phyloP scores from a whole-genome alignment of 2,113 vertebrate genomes.

The Pyrgilauda ruficollis region DNA sequence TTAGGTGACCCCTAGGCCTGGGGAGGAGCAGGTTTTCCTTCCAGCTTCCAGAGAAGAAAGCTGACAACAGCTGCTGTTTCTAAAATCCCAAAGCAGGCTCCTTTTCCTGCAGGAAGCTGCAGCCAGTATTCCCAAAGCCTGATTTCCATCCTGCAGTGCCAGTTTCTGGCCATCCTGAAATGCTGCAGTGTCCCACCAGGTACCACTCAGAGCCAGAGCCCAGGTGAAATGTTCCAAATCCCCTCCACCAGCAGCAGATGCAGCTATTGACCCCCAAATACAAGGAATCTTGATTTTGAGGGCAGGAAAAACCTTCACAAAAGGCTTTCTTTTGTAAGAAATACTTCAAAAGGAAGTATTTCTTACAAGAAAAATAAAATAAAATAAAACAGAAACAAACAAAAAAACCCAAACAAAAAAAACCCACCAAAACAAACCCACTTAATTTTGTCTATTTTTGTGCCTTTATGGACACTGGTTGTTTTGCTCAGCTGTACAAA shows the following conservation, averaged over 20 bases:
- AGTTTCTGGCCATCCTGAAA: neutral
- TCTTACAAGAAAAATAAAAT: neutral
- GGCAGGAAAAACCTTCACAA: neutral
- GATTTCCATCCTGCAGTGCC: neutral
- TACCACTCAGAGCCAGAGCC: accelerated
- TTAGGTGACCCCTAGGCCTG: neutral
- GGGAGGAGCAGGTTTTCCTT: neutral
- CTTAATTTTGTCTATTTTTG: neutral
- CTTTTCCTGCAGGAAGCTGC: neutral
- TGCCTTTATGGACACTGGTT: neutral
- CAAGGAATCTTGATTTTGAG: neutral
- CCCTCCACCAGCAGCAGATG: neutral
- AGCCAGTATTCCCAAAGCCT: neutral
- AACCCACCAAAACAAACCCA: no score
- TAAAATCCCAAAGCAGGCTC: neutral
- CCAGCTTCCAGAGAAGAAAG: neutral
- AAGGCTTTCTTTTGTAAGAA: no score
- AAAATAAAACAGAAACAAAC: neutral
- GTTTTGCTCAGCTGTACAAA: neutral
- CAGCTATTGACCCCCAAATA: neutral
- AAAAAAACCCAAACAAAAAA: neutral
- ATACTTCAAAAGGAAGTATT: no score
- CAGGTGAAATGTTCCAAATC: accelerated
- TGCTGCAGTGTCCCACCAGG: accelerated
- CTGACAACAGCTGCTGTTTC: neutral